A percentile compares a stretch with the other conserved stretches of the same genome.
Conservation (phyloP, 2,797 vertebrate genomes). For the Rhynchonycteris naso region DNA sequence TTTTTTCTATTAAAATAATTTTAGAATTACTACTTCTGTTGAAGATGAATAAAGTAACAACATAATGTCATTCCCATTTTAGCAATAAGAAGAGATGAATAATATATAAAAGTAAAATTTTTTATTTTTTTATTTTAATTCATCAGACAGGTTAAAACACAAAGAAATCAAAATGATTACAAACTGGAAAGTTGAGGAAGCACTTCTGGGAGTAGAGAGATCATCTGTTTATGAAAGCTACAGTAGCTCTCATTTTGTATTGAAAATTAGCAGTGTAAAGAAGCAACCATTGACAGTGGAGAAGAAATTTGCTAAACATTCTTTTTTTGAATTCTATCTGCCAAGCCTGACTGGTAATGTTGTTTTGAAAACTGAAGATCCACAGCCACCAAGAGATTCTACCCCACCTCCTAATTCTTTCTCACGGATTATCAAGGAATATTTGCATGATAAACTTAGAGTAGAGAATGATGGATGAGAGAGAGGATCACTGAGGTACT, state of each 20-base stretch:
- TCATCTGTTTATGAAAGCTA: neutral
- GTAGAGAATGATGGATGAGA: neutral
- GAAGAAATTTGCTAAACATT: neutral
- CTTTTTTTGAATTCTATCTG: neutral
- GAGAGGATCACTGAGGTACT: neutral
- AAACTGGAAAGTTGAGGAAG: neutral
- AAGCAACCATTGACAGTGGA: neutral
- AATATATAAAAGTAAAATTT: conserved; percentile 17
- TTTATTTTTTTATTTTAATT: neutral
- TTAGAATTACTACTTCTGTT: neutral
- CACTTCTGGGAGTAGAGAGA: neutral
- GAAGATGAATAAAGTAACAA: neutral
- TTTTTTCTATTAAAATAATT: neutral
- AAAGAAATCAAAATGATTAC: neutral
- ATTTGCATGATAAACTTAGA: neutral
- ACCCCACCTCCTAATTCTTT: neutral
- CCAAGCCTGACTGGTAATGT: neutral
- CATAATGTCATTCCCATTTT: neutral
- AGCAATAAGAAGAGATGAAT: neutral
- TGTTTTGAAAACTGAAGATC: neutral
- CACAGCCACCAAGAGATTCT: neutral
- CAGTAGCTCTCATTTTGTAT: neutral
- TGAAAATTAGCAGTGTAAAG: neutral
- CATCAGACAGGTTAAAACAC: neutral
- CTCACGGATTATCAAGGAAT: neutral